phyloP scores from a whole-genome alignment of 1,140 invertebrate genomes.

The Grapholita molesta region DNA sequence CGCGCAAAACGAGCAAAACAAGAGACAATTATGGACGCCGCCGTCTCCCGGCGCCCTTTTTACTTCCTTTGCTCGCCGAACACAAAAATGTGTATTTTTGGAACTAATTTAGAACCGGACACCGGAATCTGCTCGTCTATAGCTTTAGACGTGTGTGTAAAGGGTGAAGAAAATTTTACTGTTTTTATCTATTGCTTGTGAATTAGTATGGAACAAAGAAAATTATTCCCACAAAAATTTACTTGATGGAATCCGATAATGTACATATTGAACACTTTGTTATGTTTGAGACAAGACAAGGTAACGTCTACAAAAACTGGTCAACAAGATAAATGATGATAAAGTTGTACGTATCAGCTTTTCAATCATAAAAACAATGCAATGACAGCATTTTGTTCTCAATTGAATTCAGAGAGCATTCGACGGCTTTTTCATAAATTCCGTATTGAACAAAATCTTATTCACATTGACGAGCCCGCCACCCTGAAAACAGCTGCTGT shows the following conservation, averaged over 20 bases:
- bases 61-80: constrained; percentile 16
- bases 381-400: not conserved
- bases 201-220: not conserved
- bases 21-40: constrained; percentile 36
- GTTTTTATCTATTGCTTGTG: not conserved
- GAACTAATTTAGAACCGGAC: constrained; percentile 13
- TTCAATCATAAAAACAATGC: constrained; percentile 17
- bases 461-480: constrained; percentile 9
- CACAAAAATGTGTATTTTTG: constrained; percentile 9
- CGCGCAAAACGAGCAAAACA: constrained; percentile 30
- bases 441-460: constrained; percentile 15
- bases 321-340: not conserved
- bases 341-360: not conserved
- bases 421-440: constrained; percentile 14
- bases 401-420: constrained; percentile 6
- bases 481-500: constrained; percentile 16
- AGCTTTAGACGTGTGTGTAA: not conserved
- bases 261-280: not conserved
- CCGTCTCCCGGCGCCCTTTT: constrained; percentile 28
- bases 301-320: not conserved
- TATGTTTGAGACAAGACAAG: not conserved
- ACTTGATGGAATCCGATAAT: not conserved
- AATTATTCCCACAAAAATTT: not conserved
- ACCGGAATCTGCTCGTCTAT: constrained; percentile 14
- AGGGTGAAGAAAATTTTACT: not conserved